Evolutionary conservation across 1,140 invertebrate species (phyloP).

Genomic region (Papilio xuthus): DNA sequence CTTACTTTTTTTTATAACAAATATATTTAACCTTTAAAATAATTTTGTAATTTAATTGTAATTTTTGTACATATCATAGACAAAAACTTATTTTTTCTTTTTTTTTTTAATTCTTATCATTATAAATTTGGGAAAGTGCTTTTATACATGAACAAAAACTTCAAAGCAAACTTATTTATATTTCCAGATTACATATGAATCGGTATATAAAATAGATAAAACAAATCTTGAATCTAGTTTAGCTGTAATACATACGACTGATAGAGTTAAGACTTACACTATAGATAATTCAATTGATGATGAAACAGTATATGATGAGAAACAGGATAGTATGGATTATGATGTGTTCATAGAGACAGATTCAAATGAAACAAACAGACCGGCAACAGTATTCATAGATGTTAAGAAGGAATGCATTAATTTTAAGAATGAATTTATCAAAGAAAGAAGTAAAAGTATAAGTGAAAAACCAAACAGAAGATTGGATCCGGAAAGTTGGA

Average conservation of each 20-base stretch:
- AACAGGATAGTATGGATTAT: slow-evolving; percentile 38
- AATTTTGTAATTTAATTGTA: too few species aligned
- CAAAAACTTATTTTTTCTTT: background rate
- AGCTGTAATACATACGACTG: slow-evolving; percentile 43
- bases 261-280: slow-evolving; percentile 42
- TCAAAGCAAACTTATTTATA: background rate
- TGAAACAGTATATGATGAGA: slow-evolving; percentile 7
- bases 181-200: slow-evolving; percentile 65
- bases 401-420: slow-evolving; percentile 45
- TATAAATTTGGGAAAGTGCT: too few species aligned
- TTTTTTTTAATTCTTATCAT: background rate
- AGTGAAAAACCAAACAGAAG: slow-evolving; percentile 42
- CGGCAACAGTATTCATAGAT: slow-evolving; percentile 40
- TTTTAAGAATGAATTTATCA: slow-evolving; percentile 41
- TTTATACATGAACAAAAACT: background rate
- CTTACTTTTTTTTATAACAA: too few species aligned
- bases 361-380: slow-evolving; percentile 36
- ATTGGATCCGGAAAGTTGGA: slow-evolving; percentile 59
- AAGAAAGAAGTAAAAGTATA: slow-evolving; percentile 42
- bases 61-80: background rate
- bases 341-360: slow-evolving; percentile 41
- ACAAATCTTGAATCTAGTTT: slow-evolving; percentile 50
- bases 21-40: too few species aligned
- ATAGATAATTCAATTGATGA: slow-evolving; percentile 36
- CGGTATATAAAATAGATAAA: slow-evolving; percentile 56